Conservation (phyloP, 1,140 invertebrate species). For the Bombus affinis region DNA sequence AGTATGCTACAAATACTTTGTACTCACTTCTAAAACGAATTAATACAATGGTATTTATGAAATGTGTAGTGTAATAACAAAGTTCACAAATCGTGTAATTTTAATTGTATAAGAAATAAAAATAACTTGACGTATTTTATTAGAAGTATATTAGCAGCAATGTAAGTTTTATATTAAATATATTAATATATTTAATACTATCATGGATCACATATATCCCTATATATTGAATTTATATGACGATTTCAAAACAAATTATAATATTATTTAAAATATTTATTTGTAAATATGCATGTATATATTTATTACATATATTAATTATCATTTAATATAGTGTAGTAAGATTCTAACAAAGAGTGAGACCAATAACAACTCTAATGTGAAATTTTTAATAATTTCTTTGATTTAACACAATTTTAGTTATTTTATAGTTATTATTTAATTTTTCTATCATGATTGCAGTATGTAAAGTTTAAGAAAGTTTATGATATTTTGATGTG, state of each 20-base stretch:
- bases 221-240: conserved; percentile 2
- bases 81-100: not conserved
- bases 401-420: not conserved
- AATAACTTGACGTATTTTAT: conserved; percentile 19
- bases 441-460: not conserved
- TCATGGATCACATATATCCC: not conserved
- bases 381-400: conserved; percentile 3
- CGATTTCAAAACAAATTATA: not conserved
- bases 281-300: not conserved
- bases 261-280: conserved; percentile 21
- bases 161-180: conserved; percentile 24
- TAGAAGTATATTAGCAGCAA: not conserved
- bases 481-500: not conserved
- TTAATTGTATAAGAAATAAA: conserved; percentile 20
- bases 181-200: conserved; percentile 23
- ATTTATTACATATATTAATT: not conserved
- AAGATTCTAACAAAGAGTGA: conserved; percentile 24
- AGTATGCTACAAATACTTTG: not conserved
- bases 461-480: not conserved
- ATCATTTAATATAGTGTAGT: conserved; percentile 18
- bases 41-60: not conserved
- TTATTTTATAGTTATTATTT: not conserved
- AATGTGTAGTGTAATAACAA: not conserved
- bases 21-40: conserved; percentile 2
- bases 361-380: conserved; percentile 45